Evolutionary conservation across 2,888 invertebrate genomes (phyloP).

Genomic region (Calameuta filiformis): DNA sequence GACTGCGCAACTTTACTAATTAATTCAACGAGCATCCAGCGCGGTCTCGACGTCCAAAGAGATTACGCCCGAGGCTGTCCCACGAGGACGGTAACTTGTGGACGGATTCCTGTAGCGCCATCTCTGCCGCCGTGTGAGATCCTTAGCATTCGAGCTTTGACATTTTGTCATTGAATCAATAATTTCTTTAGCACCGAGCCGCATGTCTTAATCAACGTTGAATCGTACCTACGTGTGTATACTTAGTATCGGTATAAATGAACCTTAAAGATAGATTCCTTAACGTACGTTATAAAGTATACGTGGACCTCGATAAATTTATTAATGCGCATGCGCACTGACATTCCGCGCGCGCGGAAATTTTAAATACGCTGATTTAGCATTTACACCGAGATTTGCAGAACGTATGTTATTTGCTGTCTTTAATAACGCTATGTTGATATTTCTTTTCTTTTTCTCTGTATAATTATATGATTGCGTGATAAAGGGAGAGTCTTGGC

Average conservation of each 20-base stretch:
- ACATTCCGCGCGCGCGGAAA: neutral
- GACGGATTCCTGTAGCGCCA: neutral
- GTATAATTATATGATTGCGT: neutral
- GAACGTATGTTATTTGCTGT: neutral
- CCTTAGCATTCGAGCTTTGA: neutral
- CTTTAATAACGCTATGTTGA: neutral
- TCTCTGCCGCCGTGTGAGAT: neutral
- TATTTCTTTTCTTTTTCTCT: neutral
- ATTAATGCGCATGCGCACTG: neutral
- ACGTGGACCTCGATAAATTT: neutral
- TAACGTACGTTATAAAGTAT: neutral
- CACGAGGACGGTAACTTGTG: neutral
- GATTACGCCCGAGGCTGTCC: neutral
- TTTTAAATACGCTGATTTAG: neutral
- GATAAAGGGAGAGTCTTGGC: neutral
- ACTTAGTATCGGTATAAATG: neutral
- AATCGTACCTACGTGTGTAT: neutral
- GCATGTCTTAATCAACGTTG: neutral
- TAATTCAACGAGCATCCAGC: neutral
- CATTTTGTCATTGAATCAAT: neutral
- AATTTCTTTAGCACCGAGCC: neutral
- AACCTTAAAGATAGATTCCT: neutral
- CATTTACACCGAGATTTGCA: neutral
- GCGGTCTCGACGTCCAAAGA: neutral
- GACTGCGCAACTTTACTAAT: neutral